Evolutionary conservation across 2,888 invertebrate genomes (phyloP).

Genomic region (Drosophila lacicola): DNA sequence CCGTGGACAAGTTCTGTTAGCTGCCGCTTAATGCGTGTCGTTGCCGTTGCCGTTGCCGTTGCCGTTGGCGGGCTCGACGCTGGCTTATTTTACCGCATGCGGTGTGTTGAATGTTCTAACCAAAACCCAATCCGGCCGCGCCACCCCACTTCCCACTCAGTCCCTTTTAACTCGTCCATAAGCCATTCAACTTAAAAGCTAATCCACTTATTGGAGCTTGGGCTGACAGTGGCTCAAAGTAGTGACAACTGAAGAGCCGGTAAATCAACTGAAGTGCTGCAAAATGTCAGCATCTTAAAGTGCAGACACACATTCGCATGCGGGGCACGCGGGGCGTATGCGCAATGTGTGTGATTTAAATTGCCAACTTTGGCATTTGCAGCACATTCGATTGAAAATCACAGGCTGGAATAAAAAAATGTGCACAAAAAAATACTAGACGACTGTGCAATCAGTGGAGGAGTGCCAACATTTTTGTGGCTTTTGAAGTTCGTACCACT

Average conservation of each 20-base stretch:
- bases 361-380: slow-evolving; percentile 34
- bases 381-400: slow-evolving; percentile 50
- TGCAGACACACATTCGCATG: not conserved
- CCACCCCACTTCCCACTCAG: not conserved
- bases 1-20: slow-evolving; percentile 39
- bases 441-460: slow-evolving; percentile 50
- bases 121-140: not conserved
- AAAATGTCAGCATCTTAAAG: slow-evolving; percentile 48
- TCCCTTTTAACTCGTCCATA: slow-evolving; percentile 25
- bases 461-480: slow-evolving; percentile 61
- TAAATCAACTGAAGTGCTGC: slow-evolving; percentile 38
- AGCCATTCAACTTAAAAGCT: slow-evolving; percentile 66
- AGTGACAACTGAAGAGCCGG: slow-evolving; percentile 48
- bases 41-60: slow-evolving; percentile 38
- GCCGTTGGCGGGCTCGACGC: not conserved
- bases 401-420: slow-evolving; percentile 13
- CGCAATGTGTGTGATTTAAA: slow-evolving; percentile 40
- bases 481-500: slow-evolving; percentile 40
- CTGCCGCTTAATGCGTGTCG: slow-evolving; percentile 33
- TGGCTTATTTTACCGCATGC: slow-evolving; percentile 63
- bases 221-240: slow-evolving; percentile 54
- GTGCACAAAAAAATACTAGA: slow-evolving; percentile 25
- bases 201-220: slow-evolving; percentile 68
- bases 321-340: slow-evolving; percentile 24
- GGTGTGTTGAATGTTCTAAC: slow-evolving; percentile 42